Evolutionary conservation across 2,797 vertebrate species (phyloP).

Genomic region (Epinephelus malabaricus): DNA sequence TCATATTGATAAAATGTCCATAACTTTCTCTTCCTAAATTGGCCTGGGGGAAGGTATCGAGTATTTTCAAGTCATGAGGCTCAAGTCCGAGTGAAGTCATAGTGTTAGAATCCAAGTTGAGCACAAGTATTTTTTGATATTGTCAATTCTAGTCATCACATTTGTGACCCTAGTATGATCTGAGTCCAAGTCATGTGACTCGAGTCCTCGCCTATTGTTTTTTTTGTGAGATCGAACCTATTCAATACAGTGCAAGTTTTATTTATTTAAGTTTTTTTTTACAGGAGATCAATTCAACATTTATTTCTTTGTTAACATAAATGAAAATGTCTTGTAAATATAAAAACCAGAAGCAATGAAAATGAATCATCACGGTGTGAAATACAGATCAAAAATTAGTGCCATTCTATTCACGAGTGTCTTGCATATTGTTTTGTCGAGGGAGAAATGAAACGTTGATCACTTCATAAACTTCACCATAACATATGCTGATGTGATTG

Average conservation of each 20-base stretch:
- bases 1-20: too few species aligned
- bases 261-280: neutral
- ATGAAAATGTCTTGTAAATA: conserved; percentile 41
- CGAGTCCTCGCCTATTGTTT: too few species aligned
- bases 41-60: too few species aligned
- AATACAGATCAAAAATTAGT: conserved; percentile 15
- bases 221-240: conserved; percentile 8
- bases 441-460: conserved; percentile 34
- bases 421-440: conserved; percentile 9
- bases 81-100: too few species aligned
- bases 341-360: conserved; percentile 8
- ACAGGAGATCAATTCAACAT: neutral
- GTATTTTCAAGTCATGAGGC: too few species aligned
- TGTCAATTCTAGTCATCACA: too few species aligned
- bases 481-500: conserved; percentile 28
- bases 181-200: too few species aligned
- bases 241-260: neutral
- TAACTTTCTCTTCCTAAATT: too few species aligned
- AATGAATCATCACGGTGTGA: conserved; percentile 5
- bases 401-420: conserved; percentile 3
- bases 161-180: too few species aligned
- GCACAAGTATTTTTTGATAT: too few species aligned
- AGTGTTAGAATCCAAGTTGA: too few species aligned
- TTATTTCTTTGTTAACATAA: neutral
- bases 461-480: conserved; percentile 46